These are phyloP conservation scores for Pandemis corylana DNA, from an alignment of 2,888 invertebrate species.

Conservation along the genomic window DNA sequence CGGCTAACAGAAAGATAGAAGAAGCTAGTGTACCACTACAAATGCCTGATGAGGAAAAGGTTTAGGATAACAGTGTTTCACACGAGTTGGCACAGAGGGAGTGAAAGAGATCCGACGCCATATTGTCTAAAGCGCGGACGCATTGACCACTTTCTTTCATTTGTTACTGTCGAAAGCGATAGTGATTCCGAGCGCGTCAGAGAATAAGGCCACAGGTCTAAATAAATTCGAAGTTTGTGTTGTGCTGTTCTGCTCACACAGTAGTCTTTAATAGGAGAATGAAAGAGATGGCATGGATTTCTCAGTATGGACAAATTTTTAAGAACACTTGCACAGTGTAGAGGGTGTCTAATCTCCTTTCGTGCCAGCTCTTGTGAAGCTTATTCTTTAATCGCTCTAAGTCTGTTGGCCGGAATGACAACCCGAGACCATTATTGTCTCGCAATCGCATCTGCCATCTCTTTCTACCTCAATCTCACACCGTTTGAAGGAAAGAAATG, in stretches of 20 bases:
- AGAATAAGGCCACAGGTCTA: no score
- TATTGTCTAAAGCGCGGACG: no score
- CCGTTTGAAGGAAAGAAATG: no score
- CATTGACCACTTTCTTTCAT: no score
- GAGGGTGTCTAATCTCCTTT: neutral
- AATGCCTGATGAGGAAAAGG: conserved; percentile 75
- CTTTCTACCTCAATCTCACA: no score
- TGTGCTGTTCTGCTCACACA: no score
- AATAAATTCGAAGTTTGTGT: no score
- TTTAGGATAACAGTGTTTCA: conserved; percentile 53
- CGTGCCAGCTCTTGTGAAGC: neutral
- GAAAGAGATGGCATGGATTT: neutral
- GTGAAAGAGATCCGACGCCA: neutral
- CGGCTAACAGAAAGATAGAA: conserved; percentile 64
- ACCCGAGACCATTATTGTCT: neutral
- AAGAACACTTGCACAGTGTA: neutral
- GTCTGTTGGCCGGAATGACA: neutral
- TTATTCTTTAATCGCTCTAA: conserved; percentile 8
- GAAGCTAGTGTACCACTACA: conserved; percentile 73
- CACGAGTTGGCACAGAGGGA: neutral
- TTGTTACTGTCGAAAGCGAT: no score
- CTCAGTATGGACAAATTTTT: neutral
- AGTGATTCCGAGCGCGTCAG: no score
- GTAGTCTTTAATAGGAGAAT: no score
- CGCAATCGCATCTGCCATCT: neutral